These are phyloP conservation scores for Myodes glareolus DNA, from an alignment of 2,113 vertebrate species.

Conservation along the genomic window DNA sequence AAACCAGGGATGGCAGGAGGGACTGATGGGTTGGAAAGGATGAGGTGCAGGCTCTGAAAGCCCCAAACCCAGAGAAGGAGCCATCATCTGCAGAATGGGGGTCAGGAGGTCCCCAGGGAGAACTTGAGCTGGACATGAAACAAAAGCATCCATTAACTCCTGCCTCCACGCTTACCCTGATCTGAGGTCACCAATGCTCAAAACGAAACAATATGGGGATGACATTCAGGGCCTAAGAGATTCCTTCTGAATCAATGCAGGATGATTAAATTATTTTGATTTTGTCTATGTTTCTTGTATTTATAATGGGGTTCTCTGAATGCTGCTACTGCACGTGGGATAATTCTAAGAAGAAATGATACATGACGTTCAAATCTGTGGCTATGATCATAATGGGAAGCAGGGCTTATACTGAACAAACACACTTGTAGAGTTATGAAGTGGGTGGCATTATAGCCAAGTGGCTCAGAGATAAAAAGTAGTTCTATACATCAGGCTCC, in stretches of 20 bases:
- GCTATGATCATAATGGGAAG: constrained; percentile 53
- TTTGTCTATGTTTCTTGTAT: constrained; percentile 30
- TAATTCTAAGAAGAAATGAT: constrained; percentile 57
- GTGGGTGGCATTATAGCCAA: constrained; percentile 14
- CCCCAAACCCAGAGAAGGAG: background rate
- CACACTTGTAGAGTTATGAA: constrained; percentile 56
- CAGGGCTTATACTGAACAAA: constrained; percentile 56
- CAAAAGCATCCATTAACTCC: background rate
- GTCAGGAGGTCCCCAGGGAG: background rate
- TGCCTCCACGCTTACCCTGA: background rate
- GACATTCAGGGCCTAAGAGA: background rate
- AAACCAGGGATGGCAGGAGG: background rate
- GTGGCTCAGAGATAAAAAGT: constrained; percentile 40
- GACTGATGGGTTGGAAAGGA: background rate
- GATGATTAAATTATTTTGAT: constrained; percentile 60
- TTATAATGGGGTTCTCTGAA: constrained; percentile 61
- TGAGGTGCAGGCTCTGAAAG: background rate
- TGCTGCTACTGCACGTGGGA: constrained; percentile 48
- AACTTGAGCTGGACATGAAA: background rate
- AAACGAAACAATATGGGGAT: constrained; percentile 11
- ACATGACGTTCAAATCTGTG: constrained; percentile 41
- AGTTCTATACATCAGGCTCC: background rate
- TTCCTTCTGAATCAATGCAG: constrained; percentile 32
- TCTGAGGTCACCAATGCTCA: background rate
- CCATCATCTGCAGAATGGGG: background rate